Conservation (phyloP, 1,140 invertebrate species). For the Meloidogyne exigua region DNA sequence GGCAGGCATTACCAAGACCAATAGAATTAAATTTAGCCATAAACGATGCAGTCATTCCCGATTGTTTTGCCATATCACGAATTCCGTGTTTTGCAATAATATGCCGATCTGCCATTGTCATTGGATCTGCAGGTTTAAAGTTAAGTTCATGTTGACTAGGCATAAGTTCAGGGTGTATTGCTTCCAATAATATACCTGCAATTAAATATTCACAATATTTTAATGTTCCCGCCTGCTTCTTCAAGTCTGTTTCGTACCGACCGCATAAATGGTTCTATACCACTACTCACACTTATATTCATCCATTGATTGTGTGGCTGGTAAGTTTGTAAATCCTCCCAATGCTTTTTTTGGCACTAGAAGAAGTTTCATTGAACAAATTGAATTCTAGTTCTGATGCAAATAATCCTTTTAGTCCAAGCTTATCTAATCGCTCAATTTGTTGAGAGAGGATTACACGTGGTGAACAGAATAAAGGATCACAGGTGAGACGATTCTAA, state of each 20-base stretch:
- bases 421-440: not conserved
- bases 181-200: slow-evolving; percentile 11
- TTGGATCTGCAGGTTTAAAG: slow-evolving; percentile 14
- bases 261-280: slow-evolving; percentile 14
- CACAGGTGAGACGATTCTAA: not conserved
- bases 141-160: slow-evolving; percentile 18
- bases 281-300: not conserved
- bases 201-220: not conserved
- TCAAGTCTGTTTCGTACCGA: slow-evolving; percentile 10
- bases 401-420: not conserved
- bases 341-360: slow-evolving; percentile 10
- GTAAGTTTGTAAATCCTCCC: not conserved
- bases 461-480: slow-evolving; percentile 13
- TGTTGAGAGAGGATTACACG: not conserved
- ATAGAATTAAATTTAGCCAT: slow-evolving; percentile 8
- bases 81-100: slow-evolving; percentile 15
- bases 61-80: slow-evolving; percentile 14
- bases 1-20: not conserved
- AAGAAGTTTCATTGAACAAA: slow-evolving; percentile 11
- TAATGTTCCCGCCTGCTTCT: not conserved
- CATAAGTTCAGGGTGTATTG: slow-evolving; percentile 16
- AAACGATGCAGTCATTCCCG: slow-evolving; percentile 17
- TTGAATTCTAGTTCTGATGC: slow-evolving; percentile 20
- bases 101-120: slow-evolving; percentile 23
- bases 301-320: slow-evolving; percentile 17